Percentiles rank a stretch among this genome's conserved stretches.
Evolutionary conservation across 2,113 vertebrate genomes (phyloP).

Genomic region (Vulpes ferrilata): DNA sequence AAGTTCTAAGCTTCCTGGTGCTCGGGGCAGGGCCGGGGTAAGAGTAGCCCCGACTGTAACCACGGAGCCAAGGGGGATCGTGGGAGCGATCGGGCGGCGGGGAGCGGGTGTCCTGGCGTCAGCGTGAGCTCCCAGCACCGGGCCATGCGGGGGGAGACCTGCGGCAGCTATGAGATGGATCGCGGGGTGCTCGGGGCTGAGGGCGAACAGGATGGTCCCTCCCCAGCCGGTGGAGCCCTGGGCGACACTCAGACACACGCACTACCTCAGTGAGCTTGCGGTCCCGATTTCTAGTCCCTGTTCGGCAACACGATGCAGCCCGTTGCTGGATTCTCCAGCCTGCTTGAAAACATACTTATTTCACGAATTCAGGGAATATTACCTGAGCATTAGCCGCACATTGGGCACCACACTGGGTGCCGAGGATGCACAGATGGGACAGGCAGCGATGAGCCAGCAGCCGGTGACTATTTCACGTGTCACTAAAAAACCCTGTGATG

Average conservation of each 20-base stretch:
- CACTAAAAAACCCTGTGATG: too few relatives aligned
- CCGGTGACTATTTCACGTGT: background rate
- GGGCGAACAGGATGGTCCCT: rapidly evolving
- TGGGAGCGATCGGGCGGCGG: rapidly evolving
- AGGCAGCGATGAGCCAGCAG: rapidly evolving
- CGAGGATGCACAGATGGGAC: rapidly evolving
- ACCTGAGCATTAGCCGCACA: rapidly evolving
- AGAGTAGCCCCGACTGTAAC: background rate
- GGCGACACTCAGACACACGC: rapidly evolving
- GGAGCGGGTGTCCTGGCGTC: rapidly evolving
- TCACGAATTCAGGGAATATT: rapidly evolving
- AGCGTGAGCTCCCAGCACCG: rapidly evolving
- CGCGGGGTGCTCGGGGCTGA: background rate
- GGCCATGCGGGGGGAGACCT: background rate
- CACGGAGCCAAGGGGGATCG: rapidly evolving
- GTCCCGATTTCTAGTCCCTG: rapidly evolving
- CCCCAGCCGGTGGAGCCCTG: rapidly evolving
- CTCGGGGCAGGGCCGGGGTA: background rate
- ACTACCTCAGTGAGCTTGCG: rapidly evolving
- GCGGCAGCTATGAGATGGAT: background rate
- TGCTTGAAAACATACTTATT: rapidly evolving
- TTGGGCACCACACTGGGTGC: rapidly evolving
- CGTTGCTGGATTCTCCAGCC: too few relatives aligned
- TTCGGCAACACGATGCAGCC: rapidly evolving
- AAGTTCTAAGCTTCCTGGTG: background rate